phyloP scores from a whole-genome alignment of 2,888 invertebrate species.

The Neelides folsomi region DNA sequence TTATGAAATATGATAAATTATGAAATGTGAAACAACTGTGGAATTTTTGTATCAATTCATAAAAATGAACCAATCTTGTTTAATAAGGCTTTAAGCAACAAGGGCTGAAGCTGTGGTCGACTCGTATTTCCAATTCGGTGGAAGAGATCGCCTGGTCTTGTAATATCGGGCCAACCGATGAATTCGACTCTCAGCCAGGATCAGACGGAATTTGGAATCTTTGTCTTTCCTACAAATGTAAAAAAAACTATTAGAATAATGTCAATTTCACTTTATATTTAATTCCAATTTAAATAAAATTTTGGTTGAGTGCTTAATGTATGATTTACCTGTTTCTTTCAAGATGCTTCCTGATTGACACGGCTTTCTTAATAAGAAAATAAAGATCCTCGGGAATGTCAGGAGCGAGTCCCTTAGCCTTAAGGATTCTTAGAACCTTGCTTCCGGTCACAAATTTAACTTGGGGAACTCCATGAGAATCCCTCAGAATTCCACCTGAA shows the following conservation, averaged over 20 bases:
- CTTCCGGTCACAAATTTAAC: conserved; percentile 97
- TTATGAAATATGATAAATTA: too few species aligned
- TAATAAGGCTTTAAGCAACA: conserved; percentile 61
- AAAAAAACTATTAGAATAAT: too few species aligned
- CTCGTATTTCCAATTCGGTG: conserved; percentile 99
- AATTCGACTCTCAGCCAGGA: conserved; percentile 96
- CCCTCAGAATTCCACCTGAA: conserved; percentile 91
- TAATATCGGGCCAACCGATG: conserved; percentile 97
- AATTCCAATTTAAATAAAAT: too few species aligned
- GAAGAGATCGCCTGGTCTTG: conserved; percentile 85
- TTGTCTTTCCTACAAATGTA: conserved; percentile 64
- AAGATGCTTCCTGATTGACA: conserved; percentile 97
- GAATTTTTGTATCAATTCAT: too few species aligned
- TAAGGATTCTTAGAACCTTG: conserved; percentile 96
- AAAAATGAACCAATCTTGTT: too few species aligned
- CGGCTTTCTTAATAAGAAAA: conserved; percentile 97
- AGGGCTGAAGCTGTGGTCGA: conserved; percentile 96
- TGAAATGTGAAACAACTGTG: too few species aligned
- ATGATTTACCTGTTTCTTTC: conserved; percentile 64
- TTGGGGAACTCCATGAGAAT: conserved; percentile 98
- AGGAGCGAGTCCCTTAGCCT: conserved; percentile 92
- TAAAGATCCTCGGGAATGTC: conserved; percentile 98
- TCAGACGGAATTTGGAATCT: conserved; percentile 97
- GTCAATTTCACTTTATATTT: too few species aligned
- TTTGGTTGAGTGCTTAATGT: too few species aligned